Evolutionary conservation across 2,888 invertebrate species (phyloP).

Genomic region (Physocephala rufipes): DNA sequence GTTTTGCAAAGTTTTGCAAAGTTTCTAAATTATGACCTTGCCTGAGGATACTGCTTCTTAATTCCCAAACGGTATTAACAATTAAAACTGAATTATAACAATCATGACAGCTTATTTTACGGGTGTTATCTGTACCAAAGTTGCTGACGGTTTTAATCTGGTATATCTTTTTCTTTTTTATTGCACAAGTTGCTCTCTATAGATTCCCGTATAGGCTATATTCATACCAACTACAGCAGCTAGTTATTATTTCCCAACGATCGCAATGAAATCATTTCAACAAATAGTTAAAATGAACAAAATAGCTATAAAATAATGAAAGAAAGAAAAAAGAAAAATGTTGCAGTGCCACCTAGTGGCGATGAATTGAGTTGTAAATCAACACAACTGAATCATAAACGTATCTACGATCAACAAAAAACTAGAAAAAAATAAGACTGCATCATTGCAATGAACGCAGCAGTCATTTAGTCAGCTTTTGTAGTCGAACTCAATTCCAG

Average conservation of each 20-base stretch:
- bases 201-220: not conserved
- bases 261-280: not conserved
- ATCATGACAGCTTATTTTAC: no score
- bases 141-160: not conserved
- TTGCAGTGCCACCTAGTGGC: slow-evolving; percentile 13
- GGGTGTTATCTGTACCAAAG: no score
- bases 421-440: not conserved
- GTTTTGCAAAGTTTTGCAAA: no score
- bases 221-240: no score
- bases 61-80: no score
- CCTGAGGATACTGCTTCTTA: no score
- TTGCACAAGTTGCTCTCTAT: not conserved
- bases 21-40: no score
- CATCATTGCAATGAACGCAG: slow-evolving; percentile 22
- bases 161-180: not conserved
- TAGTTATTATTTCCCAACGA: not conserved
- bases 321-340: not conserved
- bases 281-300: not conserved
- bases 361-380: slow-evolving; percentile 22
- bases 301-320: slow-evolving; percentile 16
- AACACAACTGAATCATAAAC: not conserved
- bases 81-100: no score
- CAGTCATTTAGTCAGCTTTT: no score
- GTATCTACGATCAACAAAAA: no score
- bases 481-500: no score